Evolutionary conservation across 1,140 invertebrate species (phyloP).

Genomic region (Laupala kohalensis): DNA sequence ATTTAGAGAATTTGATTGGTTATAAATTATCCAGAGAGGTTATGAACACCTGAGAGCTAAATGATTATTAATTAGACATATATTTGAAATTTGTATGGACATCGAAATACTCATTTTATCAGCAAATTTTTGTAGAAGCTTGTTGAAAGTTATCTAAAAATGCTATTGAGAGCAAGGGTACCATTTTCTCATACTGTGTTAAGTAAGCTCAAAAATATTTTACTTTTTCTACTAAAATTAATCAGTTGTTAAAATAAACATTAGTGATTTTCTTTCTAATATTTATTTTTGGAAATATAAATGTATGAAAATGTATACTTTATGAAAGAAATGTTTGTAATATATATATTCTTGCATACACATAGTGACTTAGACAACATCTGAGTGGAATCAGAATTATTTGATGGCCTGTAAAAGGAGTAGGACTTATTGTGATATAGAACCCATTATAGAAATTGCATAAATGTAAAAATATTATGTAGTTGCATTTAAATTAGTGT

Average conservation of each 20-base stretch:
- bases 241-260: neutral
- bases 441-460: neutral
- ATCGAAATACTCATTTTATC: neutral
- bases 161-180: neutral
- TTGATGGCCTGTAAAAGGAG: neutral
- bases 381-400: neutral
- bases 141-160: neutral
- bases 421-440: neutral
- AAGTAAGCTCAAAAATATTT: neutral
- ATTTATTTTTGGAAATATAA: neutral
- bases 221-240: neutral
- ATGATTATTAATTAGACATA: too few species aligned
- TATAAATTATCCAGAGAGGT: too few species aligned
- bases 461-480: neutral
- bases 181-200: neutral
- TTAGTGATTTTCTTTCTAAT: neutral
- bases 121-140: neutral
- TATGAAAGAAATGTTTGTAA: neutral
- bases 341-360: neutral
- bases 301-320: too few species aligned
- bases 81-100: too few species aligned
- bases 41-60: too few species aligned
- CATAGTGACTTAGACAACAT: too few species aligned
- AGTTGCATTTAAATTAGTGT: neutral
- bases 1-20: neutral